Base-by-base conservation (phyloP, 1,140 invertebrate genomes). In the Drosophila simulans region DNA sequence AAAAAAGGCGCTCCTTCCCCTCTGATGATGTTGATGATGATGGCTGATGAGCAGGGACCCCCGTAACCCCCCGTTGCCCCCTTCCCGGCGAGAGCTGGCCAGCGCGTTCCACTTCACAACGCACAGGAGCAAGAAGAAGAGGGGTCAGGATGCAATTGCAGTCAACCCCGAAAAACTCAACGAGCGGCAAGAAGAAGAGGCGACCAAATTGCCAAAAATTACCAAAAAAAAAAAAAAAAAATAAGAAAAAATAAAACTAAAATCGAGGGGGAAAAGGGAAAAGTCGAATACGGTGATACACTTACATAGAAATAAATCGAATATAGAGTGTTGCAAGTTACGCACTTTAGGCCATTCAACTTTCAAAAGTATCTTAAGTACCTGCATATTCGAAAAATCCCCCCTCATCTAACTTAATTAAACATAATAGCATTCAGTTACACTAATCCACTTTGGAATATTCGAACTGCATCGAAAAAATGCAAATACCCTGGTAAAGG, bases 81-180 rank as follows among this genome's bases (percentile, higher is more conserved):
- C 53, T 12, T 31, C 35, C 27, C 52, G 0, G 1, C 56, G 39
- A 75, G 39, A 37, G 53, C 49, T 53, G 45, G 52, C 75, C 48
- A 17, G 55, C 75, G 76, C 82, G 82, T 85, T 86, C 82, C 82
- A 86, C 82, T 86, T 86, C 82, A 88, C 68, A 82, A 86, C 83
- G 75, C 83, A 82, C 83, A 63, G 81, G 73, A 69, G 27, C 54
- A 54, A 20, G 37, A 53, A 43, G 39, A 42, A 27, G 39, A 55
- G 58, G 40, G 45, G 64, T 53, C 56, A 60, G 73, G 70, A 78
- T 86, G 82, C 84, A 88, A 89, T 80, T 89, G 83, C 83, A 83
- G 48, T 62, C 83, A 86, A 83, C 83, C 83, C 83, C 84, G 56
- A 76, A 80, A 82, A 80, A 83, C 48, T 31, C 64, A 49, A 83